Evolutionary conservation across 2,113 vertebrate species (phyloP), one percentile per base, ranked within the genome.

Genomic region (Canis aureus): DNA sequence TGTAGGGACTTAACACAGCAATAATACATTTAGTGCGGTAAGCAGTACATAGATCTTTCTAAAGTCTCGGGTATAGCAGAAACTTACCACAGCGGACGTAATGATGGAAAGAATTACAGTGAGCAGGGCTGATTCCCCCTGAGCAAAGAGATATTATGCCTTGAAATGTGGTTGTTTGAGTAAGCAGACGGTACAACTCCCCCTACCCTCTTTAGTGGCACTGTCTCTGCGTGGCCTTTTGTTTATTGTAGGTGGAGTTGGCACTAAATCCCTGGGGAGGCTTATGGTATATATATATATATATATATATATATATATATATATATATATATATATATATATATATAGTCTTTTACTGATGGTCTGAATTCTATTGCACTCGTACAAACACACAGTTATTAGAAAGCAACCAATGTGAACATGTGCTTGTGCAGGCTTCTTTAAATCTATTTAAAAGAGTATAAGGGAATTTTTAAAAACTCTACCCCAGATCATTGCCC

Each of bases 201-300:
- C 32, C 38, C 27, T 0, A 2, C 11, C 19, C 8, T 53, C 73
- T 60, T 51, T 15, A 27, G 12, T 60, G 53, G 32, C 27, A 4
- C 53, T 49, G 60, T 95, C 57, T 74, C 27, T 43, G 0, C 2
- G 35, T 93, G 97, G 73, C 83, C 93, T 96, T 92, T 94, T 93
- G 91, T 93, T 97, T 81, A 60, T 23, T 43, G 20, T 59, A 38
- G 19, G 23, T 55, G 16, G 29, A n/a, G 29, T 76, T 95, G 89
- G 53, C 55, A 49, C 57, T 49, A 0, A 29, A 55, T 64, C 94
- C 38, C 73, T 12, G 51, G 86, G 93, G 76, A 89, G 25, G 66
- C 66, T 78, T 19, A 7, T 67, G 83, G 32, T 88, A 19, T 62
- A 2, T 76, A 62, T 84, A 51, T 38, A 38, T 38, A 38, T 38